A percentile compares a stretch with the other conserved stretches of the same genome.
These are phyloP conservation scores for Eidolon helvum DNA, from an alignment of 2,113 vertebrate genomes.

Conservation along the genomic window DNA sequence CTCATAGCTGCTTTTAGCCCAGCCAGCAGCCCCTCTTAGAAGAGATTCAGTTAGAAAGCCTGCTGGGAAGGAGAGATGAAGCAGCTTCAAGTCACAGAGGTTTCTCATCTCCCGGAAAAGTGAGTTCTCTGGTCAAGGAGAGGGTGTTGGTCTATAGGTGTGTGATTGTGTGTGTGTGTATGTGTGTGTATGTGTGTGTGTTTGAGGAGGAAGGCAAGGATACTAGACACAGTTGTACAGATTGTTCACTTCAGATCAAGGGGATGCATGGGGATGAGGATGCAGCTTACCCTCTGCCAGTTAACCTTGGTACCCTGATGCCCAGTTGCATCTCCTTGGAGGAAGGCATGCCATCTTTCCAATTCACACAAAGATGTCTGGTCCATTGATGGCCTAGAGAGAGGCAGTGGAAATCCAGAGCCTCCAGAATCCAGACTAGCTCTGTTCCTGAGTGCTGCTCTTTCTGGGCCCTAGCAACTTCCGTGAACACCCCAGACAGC, in stretches of 20 bases:
- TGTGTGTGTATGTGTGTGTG: not conserved
- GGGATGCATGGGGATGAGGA: not conserved
- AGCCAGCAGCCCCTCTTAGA: not conserved
- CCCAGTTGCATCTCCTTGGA: not conserved
- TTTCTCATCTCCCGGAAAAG: not conserved
- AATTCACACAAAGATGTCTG: not conserved
- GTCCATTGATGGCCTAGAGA: not conserved
- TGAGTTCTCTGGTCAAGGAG: not conserved
- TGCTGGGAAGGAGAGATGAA: not conserved
- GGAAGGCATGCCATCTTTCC: not conserved
- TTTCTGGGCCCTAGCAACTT: not conserved
- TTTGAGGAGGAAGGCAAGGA: not conserved
- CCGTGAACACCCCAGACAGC: fast-evolving
- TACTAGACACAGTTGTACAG: not conserved
- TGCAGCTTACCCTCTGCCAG: not conserved
- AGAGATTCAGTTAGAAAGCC: not conserved
- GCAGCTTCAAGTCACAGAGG: not conserved
- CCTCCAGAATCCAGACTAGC: not conserved
- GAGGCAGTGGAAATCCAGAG: not conserved
- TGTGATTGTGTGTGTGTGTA: not conserved
- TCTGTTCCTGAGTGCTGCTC: fast-evolving
- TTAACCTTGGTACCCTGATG: not conserved
- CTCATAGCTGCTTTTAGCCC: not conserved
- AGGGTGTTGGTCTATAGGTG: not conserved
- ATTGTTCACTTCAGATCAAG: not conserved